phyloP scores from a whole-genome alignment of 2,888 invertebrate genomes.

The Hyppa rectilinea region DNA sequence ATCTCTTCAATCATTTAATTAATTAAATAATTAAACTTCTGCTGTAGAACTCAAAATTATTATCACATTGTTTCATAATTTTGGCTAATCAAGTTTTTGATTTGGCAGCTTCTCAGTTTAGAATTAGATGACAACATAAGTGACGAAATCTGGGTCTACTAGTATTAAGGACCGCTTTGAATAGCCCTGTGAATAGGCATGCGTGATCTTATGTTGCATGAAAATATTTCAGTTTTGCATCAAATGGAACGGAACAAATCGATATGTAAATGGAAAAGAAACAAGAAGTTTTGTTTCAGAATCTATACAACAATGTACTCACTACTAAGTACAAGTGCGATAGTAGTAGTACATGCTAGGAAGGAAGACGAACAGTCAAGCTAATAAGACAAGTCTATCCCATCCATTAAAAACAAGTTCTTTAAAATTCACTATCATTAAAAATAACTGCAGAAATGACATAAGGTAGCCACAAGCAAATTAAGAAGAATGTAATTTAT shows the following conservation, averaged over 20 bases:
- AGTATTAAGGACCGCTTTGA: background rate
- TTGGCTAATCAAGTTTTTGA: background rate
- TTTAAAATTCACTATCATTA: slow-evolving; percentile 13
- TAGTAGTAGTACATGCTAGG: background rate
- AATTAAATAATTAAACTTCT: background rate
- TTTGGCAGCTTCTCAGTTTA: background rate
- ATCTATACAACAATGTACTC: background rate
- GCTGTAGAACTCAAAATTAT: background rate
- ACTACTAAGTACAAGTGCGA: background rate
- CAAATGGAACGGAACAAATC: slow-evolving; percentile 40
- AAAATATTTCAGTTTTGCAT: slow-evolving; percentile 27
- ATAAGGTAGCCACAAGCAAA: slow-evolving; percentile 14
- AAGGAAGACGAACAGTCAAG: background rate
- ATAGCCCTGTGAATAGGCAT: background rate
- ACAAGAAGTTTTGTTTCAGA: slow-evolving; percentile 20
- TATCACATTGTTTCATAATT: slow-evolving; percentile 14
- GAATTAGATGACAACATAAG: background rate
- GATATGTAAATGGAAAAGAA: slow-evolving; percentile 10
- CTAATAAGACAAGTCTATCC: background rate
- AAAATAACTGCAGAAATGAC: slow-evolving; percentile 18
- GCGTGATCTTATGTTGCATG: slow-evolving; percentile 14
- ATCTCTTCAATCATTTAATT: background rate
- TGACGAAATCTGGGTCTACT: background rate
- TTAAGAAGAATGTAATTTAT: slow-evolving; percentile 17
- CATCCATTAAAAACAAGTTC: slow-evolving; percentile 10